Evolutionary conservation across 37 sponge, comb jelly and placozoan species (phyloP), one percentile per base, ranked within the genome.

Genomic region (Ephydatia muelleri): DNA sequence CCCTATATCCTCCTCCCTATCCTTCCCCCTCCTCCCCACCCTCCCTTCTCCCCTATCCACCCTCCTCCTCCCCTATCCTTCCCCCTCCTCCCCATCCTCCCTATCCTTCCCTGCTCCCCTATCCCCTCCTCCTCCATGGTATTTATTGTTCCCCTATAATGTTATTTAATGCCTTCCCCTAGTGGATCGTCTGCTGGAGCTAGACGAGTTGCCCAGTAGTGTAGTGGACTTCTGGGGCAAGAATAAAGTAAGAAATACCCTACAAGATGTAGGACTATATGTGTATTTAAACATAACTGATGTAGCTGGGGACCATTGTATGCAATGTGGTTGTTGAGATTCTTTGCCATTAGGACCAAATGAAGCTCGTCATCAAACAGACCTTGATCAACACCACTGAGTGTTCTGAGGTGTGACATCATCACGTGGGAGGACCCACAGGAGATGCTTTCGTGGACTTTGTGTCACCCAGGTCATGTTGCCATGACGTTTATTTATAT

Each of bases 161-260:
- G 27, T 29, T 69, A 6, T 69, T 3, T 8, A 26, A 5, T 29
- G 68, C 34, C 39, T 2, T 64, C 28, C 0, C 82, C 6, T 74
- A 88, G 93, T 90, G 64, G 72, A 92, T 27, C 65, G 92, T 19
- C 57, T 43, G 35, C 40, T 95, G 14, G 75, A 79, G 9, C 67
- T 73, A 23, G 66, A 74, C 4, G 93, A 95, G 67, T 86, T 90
- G 28, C 93, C 90, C 5, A 73, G 91, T 70, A 68, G 75, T 13
- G 75, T 92, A 21, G 83, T 92, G 35, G 93, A 92, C 79, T 95
- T 95, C 83, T 95, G 96, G 96, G 96, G 96, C 0, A 92, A 95
- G 40, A 71, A 78, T 35, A 91, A 43, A 68, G 92, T 91, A 83
- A 65, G 90, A 32, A 5, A 29, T 2, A 43, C 74, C 23, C 23